These are phyloP conservation scores for Zhuqinia jingwanae DNA, from an alignment of 2,888 invertebrate species.

Conservation along the genomic window DNA sequence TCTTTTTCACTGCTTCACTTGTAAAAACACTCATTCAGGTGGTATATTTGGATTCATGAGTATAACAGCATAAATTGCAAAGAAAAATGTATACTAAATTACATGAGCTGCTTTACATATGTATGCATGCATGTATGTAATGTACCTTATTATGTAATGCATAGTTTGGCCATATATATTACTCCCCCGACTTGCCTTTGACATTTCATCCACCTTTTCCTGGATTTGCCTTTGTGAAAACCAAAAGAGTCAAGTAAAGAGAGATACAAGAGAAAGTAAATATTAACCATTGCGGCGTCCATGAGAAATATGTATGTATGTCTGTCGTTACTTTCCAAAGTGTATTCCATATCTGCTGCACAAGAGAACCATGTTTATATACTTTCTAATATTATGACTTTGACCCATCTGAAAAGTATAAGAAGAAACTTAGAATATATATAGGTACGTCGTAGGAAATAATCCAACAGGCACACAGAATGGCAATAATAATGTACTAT, in stretches of 20 bases:
- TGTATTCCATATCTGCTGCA: too few species aligned
- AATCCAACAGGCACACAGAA: not conserved
- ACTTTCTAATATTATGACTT: too few species aligned
- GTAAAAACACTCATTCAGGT: not conserved
- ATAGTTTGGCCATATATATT: not conserved
- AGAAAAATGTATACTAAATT: too few species aligned
- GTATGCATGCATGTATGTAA: not conserved
- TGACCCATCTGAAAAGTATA: too few species aligned
- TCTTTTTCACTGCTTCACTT: not conserved
- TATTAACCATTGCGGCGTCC: too few species aligned
- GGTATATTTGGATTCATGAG: conserved; percentile 2
- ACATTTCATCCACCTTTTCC: conserved; percentile 59
- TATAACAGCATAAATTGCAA: not conserved
- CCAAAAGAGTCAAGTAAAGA: conserved; percentile 15
- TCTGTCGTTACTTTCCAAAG: too few species aligned
- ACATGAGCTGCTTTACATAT: not conserved
- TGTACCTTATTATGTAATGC: not conserved
- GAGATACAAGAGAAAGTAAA: conserved; percentile 4
- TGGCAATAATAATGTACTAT: not conserved
- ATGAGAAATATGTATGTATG: too few species aligned
- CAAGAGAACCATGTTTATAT: too few species aligned
- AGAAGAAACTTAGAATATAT: not conserved
- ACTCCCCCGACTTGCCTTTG: conserved; percentile 60
- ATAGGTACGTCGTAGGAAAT: not conserved
- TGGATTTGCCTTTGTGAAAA: conserved; percentile 28